These are phyloP conservation scores for Intellagama lesueurii DNA, from an alignment of 2,797 vertebrate genomes.

Conservation along the genomic window DNA sequence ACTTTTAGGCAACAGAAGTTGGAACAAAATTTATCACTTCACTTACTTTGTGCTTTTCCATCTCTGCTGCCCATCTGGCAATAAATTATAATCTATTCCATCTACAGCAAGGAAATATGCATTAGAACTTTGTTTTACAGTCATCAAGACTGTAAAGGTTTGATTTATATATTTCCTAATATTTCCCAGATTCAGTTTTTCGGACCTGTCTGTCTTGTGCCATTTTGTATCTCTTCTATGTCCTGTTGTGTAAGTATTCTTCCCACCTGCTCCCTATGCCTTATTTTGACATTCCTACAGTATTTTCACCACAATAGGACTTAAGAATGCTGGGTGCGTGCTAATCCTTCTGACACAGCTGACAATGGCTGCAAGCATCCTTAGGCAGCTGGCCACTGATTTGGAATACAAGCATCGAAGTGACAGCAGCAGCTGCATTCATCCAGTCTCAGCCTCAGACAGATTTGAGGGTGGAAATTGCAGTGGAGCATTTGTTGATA, in stretches of 20 bases:
- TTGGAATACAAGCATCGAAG: constrained; percentile 40
- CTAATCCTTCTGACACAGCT: constrained; percentile 56
- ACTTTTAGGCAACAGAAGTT: background rate
- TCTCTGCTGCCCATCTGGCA: background rate
- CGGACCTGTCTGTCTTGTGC: background rate
- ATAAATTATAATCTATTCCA: background rate
- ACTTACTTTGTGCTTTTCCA: background rate
- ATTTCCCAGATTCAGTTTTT: constrained; percentile 13
- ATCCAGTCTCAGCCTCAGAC: constrained; percentile 26
- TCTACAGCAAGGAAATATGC: background rate
- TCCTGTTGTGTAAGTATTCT: constrained; percentile 18
- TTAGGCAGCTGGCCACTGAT: constrained; percentile 45
- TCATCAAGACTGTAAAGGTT: constrained; percentile 12
- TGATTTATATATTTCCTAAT: background rate
- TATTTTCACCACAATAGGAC: constrained; percentile 37
- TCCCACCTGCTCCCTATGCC: constrained; percentile 41
- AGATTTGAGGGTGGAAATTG: constrained; percentile 28
- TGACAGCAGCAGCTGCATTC: constrained; percentile 66
- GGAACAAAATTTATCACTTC: background rate
- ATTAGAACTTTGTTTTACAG: background rate
- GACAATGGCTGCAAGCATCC: constrained; percentile 41
- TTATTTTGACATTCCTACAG: constrained; percentile 29
- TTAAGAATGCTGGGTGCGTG: constrained; percentile 35
- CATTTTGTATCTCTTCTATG: constrained; percentile 4
- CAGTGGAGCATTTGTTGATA: background rate